Conservation (phyloP, 1,140 invertebrate genomes). For the Neuroterus valhalla region DNA sequence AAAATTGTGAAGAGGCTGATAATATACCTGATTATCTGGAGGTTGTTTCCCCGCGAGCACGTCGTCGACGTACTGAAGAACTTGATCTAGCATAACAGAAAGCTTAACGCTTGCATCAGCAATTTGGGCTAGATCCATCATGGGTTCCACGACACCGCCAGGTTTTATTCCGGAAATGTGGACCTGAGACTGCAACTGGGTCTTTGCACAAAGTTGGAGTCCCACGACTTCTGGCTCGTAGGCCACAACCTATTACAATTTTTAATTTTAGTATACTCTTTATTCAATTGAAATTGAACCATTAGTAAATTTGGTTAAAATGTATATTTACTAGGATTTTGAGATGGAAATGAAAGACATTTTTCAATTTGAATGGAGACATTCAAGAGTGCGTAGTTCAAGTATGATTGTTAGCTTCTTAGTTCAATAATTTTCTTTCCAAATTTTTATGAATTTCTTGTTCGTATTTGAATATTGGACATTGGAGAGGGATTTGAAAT, state of each 20-base stretch:
- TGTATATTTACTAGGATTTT: too few species aligned
- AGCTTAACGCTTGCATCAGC: conserved; percentile 87
- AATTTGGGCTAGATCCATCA: conserved; percentile 90
- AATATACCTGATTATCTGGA: conserved; percentile 81
- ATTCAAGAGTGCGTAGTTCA: too few species aligned
- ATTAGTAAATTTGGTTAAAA: too few species aligned
- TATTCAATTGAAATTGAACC: too few species aligned
- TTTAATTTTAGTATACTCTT: too few species aligned
- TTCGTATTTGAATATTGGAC: too few species aligned
- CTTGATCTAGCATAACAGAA: conserved; percentile 84
- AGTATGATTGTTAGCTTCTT: too few species aligned
- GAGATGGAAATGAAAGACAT: too few species aligned
- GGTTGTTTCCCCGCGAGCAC: conserved; percentile 83
- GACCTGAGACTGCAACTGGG: conserved; percentile 71
- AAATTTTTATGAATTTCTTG: conserved; percentile 17
- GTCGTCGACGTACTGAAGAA: conserved; percentile 92
- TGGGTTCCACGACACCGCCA: conserved; percentile 83
- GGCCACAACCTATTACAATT: conserved; percentile 77
- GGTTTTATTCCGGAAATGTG: conserved; percentile 60
- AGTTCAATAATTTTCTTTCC: neutral
- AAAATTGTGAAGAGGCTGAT: neutral
- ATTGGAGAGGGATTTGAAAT: too few species aligned
- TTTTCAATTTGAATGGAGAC: too few species aligned
- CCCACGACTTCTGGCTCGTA: conserved; percentile 94
- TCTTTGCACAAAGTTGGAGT: conserved; percentile 86